Percentiles rank a stretch among this genome's conserved stretches.
Conservation (phyloP, 2,113 vertebrate species). For the Rana temporaria region DNA sequence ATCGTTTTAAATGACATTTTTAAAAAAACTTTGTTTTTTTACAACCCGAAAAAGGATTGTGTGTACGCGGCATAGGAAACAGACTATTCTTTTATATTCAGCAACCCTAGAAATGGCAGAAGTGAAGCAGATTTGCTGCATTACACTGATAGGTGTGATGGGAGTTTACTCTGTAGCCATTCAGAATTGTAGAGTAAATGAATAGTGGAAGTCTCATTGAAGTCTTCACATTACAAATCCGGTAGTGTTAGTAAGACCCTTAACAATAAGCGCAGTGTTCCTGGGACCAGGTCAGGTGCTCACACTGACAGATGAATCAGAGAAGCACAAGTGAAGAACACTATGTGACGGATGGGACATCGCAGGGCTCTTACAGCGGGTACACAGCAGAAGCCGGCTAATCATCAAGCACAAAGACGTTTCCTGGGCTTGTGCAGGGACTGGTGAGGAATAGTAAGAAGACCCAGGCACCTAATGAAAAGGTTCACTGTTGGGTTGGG, state of each 20-base stretch:
- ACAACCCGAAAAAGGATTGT: too few relatives aligned
- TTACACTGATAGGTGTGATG: too few relatives aligned
- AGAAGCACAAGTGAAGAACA: slow-evolving; percentile 19
- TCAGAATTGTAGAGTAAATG: too few relatives aligned
- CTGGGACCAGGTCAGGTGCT: slow-evolving; percentile 11
- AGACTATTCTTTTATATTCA: too few relatives aligned
- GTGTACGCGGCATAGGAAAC: too few relatives aligned
- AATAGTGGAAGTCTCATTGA: too few relatives aligned
- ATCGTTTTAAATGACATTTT: too few relatives aligned
- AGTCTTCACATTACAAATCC: neutral
- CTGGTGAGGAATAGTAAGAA: slow-evolving; percentile 53
- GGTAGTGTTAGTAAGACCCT: neutral
- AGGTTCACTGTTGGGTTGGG: slow-evolving; percentile 43
- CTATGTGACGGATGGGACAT: slow-evolving; percentile 43
- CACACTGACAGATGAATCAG: neutral
- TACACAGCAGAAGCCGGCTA: slow-evolving; percentile 15
- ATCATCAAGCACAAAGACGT: slow-evolving; percentile 36
- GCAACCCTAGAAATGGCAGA: too few relatives aligned
- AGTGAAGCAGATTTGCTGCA: too few relatives aligned
- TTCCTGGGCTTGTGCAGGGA: slow-evolving; percentile 49
- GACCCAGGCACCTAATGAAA: slow-evolving; percentile 34
- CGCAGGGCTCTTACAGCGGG: neutral
- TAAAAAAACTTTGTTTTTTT: too few relatives aligned
- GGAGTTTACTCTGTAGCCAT: too few relatives aligned
- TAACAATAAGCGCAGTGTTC: slow-evolving; percentile 5